A percentile compares a stretch with the other conserved stretches of the same genome.
Conservation (phyloP, 1,140 invertebrate genomes). For the Macrostomum lignano region DNA sequence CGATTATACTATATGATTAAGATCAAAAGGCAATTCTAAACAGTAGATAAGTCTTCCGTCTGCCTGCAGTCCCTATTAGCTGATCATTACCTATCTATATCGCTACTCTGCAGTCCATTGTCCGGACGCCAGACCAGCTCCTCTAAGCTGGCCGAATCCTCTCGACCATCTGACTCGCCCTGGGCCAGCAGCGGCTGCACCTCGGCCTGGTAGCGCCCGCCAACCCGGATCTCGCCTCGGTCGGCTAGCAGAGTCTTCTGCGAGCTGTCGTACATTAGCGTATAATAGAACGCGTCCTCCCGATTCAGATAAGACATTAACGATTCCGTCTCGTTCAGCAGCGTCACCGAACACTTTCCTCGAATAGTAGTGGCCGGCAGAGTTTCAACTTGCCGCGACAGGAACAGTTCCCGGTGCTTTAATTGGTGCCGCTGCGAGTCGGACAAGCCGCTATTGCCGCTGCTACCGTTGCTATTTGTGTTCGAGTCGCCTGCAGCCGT, state of each 20-base stretch:
- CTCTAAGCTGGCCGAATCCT: background rate
- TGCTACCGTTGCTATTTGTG: no score
- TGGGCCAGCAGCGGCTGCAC: conserved; percentile 12
- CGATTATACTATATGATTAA: no score
- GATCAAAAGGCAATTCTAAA: no score
- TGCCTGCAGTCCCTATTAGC: no score
- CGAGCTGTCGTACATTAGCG: conserved; percentile 87
- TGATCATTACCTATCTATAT: no score
- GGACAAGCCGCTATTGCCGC: no score
- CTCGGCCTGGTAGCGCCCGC: conserved; percentile 80
- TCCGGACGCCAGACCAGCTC: conserved; percentile 59
- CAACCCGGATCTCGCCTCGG: conserved; percentile 65
- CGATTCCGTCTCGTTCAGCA: conserved; percentile 90
- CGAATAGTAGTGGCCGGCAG: conserved; percentile 88
- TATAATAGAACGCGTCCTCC: conserved; percentile 97
- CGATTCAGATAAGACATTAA: conserved; percentile 74
- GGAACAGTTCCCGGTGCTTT: conserved; percentile 83
- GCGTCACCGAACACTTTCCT: conserved; percentile 86
- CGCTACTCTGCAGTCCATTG: conserved; percentile 58
- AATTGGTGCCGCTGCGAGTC: no score
- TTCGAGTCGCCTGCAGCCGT: no score
- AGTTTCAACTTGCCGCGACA: conserved; percentile 85
- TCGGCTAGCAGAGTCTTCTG: conserved; percentile 92
- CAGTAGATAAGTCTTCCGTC: no score
- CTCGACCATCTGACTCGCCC: background rate